Conservation (phyloP, 2,797 vertebrate genomes). For the Micromesistius poutassou region DNA sequence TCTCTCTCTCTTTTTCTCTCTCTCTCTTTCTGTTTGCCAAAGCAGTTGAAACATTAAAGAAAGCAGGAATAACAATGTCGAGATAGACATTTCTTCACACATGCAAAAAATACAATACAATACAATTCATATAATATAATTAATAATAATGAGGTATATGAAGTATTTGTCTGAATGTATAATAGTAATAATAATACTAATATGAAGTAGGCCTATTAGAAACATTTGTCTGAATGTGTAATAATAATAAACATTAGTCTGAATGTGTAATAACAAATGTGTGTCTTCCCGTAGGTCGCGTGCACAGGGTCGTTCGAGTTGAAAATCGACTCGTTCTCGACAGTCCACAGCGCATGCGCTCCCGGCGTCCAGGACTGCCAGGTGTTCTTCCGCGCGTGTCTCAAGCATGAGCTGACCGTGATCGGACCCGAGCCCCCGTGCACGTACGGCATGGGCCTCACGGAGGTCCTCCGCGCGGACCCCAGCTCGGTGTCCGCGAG, state of each 20-base stretch:
- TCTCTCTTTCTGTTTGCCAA: no score
- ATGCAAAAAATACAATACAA: no score
- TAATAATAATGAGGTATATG: no score
- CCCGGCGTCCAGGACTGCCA: slow-evolving; percentile 56
- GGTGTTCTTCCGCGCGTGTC: slow-evolving; percentile 84
- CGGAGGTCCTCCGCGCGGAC: slow-evolving; percentile 67
- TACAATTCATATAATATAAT: no score
- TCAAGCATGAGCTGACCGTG: slow-evolving; percentile 78
- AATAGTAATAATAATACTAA: no score
- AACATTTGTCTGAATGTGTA: no score
- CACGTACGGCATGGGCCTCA: slow-evolving; percentile 77
- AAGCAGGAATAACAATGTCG: no score
- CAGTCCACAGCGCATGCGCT: slow-evolving; percentile 53
- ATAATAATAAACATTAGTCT: neutral
- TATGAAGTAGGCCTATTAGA: no score
- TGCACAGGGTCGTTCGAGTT: slow-evolving; percentile 83
- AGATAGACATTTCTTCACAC: no score
- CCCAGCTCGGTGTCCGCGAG: slow-evolving; percentile 63
- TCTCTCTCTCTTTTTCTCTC: neutral
- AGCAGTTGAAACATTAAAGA: no score
- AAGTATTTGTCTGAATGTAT: neutral
- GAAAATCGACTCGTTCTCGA: slow-evolving; percentile 80
- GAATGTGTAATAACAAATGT: no score
- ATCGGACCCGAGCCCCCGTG: slow-evolving; percentile 77
- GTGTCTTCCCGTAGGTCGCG: slow-evolving; percentile 55